Base-by-base conservation (phyloP, 1,140 invertebrate genomes). In the Drosophila micromelanica region DNA sequence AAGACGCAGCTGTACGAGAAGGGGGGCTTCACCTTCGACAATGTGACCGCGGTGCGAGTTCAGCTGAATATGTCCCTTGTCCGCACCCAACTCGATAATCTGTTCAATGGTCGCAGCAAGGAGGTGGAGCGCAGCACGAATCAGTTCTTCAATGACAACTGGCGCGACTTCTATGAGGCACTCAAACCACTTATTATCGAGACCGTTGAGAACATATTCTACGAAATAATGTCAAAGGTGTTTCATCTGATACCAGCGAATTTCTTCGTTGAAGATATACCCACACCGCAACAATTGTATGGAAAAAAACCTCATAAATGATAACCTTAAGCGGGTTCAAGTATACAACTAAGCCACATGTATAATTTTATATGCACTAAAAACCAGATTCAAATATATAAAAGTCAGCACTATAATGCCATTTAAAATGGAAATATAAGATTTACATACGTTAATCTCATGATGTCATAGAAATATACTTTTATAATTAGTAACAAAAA, bases 71-170 rank as follows among this genome's bases (percentile, higher is more conserved):
- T 92, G 67, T 71, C 78, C 3, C 62, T 82, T 2, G 73, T 91
- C 7, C 67, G 67, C 0, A 73, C 75, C 1, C 38, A 87, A 5
- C 51, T 91, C 51, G 78, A 87, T 30, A 91, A 91, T 52, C 51
- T 91, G 1, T 91, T 90, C 52, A 92, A 90, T 71, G 79, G 89
- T 0, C 75, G 75, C 12, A 91, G 84, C 27, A 75, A 78, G n/a
- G 85, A 90, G 59, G 69, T 92, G 92, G 94, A 95, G 92, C 94
- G 95, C 37, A 94, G 94, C 56, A 95, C 94, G 3, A 95, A 95
- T 74, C 92, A 93, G n/a, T 95, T 95, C 84, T 93, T 95, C 54
- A 95, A 95, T 81, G 94, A 94, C 4, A 95, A 95, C 78, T 95
- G 95, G 95, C 92, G 93, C 2, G 94, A 94, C 43, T 93, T 95